Evolutionary conservation across 2,797 vertebrate species (phyloP).

Genomic region (Trachurus trachurus): DNA sequence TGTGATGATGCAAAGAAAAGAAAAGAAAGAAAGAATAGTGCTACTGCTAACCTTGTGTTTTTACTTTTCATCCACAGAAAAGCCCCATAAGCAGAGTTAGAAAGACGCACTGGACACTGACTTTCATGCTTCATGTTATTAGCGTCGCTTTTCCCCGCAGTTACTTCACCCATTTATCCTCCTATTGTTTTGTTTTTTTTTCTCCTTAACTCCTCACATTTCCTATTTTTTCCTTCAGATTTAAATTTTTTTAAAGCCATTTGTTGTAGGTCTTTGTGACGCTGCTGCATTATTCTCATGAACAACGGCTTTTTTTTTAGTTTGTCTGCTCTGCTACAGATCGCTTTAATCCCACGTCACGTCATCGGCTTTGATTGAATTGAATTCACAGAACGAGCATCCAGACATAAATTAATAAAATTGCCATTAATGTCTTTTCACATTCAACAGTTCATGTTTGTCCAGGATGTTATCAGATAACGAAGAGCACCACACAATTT

Average conservation of each 20-base stretch:
- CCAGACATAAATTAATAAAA: constrained; percentile 25
- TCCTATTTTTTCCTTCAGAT: constrained; percentile 17
- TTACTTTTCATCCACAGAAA: constrained; percentile 78
- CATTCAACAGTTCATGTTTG: constrained; percentile 48
- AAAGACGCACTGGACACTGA: constrained; percentile 50
- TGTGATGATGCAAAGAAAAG: constrained; percentile 40
- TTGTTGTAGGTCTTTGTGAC: constrained; percentile 24
- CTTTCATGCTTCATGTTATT: constrained; percentile 17
- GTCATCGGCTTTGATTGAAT: not conserved
- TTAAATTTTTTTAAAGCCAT: constrained; percentile 30
- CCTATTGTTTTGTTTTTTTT: constrained; percentile 29
- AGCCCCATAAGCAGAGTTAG: constrained; percentile 26
- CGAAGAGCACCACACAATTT: constrained; percentile 53
- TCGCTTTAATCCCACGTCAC: not conserved
- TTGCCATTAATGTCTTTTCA: constrained; percentile 45
- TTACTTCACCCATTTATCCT: constrained; percentile 18
- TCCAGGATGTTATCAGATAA: constrained; percentile 51
- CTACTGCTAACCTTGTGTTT: constrained; percentile 72
- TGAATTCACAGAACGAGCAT: constrained; percentile 20
- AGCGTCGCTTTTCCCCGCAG: constrained; percentile 21
- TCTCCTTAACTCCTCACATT: constrained; percentile 45
- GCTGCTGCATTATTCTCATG: not conserved
- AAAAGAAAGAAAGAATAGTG: not conserved
- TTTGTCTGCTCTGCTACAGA: not conserved
- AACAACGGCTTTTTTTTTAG: constrained; percentile 15